Evolutionary conservation across 2,888 invertebrate genomes (phyloP).

Genomic region (Drosophila austrosaltans): DNA sequence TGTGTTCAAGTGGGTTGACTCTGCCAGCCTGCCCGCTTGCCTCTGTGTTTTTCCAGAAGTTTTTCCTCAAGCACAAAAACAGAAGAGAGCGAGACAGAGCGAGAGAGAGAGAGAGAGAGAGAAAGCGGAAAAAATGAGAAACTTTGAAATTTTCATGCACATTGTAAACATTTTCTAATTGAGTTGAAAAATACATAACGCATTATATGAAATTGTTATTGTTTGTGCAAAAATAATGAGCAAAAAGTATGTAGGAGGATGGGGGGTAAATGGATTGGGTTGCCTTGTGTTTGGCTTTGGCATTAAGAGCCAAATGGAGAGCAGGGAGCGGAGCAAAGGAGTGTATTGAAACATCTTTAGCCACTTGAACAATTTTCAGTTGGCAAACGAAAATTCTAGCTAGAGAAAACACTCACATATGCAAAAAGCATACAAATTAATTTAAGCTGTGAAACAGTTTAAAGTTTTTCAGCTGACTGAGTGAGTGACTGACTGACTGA

Average conservation of each 20-base stretch:
- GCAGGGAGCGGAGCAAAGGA: neutral
- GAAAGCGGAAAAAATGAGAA: neutral
- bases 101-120: neutral
- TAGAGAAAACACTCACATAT: slow-evolving; percentile 24
- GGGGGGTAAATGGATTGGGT: neutral
- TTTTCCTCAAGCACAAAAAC: slow-evolving; percentile 24
- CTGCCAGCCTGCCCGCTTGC: neutral
- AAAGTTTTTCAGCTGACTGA: slow-evolving; percentile 55
- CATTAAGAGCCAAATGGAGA: slow-evolving; percentile 26
- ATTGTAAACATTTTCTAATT: slow-evolving; percentile 76
- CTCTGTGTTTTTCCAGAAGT: slow-evolving; percentile 61
- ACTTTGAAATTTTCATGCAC: slow-evolving; percentile 65
- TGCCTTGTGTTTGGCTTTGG: slow-evolving; percentile 36
- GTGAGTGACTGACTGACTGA: slow-evolving; percentile 33
- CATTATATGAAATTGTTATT: slow-evolving; percentile 68
- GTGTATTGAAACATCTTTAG: neutral
- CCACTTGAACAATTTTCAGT: slow-evolving; percentile 19
- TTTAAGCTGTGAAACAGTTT: slow-evolving; percentile 67
- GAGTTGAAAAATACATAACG: slow-evolving; percentile 77
- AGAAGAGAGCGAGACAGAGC: too few species aligned
- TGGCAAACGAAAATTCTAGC: slow-evolving; percentile 28
- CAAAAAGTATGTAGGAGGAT: slow-evolving; percentile 1
- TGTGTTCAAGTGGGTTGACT: neutral
- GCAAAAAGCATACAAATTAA: slow-evolving; percentile 60
- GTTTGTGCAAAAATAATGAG: slow-evolving; percentile 70